Evolutionary conservation across 2,113 vertebrate genomes (phyloP).

Genomic region (Scophthalmus maximus): DNA sequence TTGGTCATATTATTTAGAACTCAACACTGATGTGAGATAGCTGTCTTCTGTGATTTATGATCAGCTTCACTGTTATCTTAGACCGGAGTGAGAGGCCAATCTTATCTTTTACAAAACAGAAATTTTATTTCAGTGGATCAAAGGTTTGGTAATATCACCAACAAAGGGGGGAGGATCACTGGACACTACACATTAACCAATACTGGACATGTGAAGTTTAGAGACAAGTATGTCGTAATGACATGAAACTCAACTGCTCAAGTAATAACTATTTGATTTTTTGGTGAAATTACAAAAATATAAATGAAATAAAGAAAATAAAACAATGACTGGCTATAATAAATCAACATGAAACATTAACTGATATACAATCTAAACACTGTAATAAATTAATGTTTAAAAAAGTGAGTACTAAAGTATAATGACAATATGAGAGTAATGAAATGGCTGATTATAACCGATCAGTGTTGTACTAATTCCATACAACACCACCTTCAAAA

Average conservation of each 20-base stretch:
- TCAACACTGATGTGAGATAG: conserved; percentile 6
- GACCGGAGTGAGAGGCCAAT: background rate
- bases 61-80: background rate
- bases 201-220: no score
- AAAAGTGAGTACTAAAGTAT: background rate
- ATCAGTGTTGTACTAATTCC: background rate
- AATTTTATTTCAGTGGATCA: background rate
- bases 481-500: background rate
- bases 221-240: no score
- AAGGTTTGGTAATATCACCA: background rate
- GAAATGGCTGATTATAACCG: background rate
- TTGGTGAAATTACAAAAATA: background rate
- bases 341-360: background rate
- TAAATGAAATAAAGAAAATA: background rate
- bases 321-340: background rate
- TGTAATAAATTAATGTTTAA: conserved; percentile 14
- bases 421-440: background rate
- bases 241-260: no score
- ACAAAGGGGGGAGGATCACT: background rate
- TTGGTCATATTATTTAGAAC: conserved; percentile 17
- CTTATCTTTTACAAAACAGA: background rate
- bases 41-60: background rate
- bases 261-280: background rate
- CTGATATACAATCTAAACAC: background rate
- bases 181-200: background rate